These are phyloP conservation scores for Antheraea mylitta DNA, from an alignment of 1,140 invertebrate genomes.

Conservation along the genomic window DNA sequence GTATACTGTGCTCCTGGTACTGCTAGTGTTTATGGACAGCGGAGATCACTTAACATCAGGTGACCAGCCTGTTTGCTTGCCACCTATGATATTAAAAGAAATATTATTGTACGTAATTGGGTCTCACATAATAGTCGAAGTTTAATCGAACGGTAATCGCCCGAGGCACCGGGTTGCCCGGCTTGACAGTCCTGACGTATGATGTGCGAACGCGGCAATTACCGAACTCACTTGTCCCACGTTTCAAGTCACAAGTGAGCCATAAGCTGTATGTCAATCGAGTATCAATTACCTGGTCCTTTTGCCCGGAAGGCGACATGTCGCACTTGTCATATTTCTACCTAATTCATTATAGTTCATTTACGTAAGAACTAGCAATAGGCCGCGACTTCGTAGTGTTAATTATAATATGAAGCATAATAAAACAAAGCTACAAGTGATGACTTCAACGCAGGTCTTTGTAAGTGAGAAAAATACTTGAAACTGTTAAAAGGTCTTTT, in stretches of 20 bases:
- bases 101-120: conserved; percentile 18
- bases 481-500: too few species aligned
- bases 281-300: not conserved
- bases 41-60: too few species aligned
- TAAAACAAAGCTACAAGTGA: too few species aligned
- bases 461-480: too few species aligned
- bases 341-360: not conserved
- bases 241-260: conserved; percentile 14
- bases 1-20: too few species aligned
- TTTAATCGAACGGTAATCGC: conserved; percentile 25
- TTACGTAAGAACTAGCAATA: too few species aligned
- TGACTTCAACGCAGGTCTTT: too few species aligned
- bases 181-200: conserved; percentile 28
- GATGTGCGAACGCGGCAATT: conserved; percentile 44
- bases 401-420: too few species aligned
- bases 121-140: conserved; percentile 13
- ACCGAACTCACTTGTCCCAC: conserved; percentile 18
- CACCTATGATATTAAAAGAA: too few species aligned
- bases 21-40: too few species aligned
- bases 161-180: conserved; percentile 8
- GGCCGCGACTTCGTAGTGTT: too few species aligned
- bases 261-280: not conserved
- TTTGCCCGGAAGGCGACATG: not conserved
- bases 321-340: not conserved
- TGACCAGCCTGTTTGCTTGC: too few species aligned